Evolutionary conservation across 2,113 vertebrate genomes (phyloP).

Genomic region (Aleadryas rufinucha): DNA sequence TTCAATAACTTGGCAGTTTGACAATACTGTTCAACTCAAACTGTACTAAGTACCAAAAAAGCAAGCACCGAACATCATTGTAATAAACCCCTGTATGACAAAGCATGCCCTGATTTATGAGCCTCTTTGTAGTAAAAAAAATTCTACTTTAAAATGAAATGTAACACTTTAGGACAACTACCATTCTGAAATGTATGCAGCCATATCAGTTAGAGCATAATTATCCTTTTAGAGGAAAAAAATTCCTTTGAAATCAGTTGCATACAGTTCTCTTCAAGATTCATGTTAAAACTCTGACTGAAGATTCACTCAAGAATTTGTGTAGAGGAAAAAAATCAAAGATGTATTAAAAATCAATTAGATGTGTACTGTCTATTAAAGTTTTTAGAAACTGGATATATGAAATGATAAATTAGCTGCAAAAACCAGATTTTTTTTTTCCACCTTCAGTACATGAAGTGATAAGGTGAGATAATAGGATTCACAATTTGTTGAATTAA

Average conservation of each 20-base stretch:
- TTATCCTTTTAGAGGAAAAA: neutral
- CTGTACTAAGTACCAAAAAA: neutral
- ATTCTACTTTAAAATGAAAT: neutral
- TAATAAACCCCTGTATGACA: neutral
- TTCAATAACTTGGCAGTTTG: neutral
- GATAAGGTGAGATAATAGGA: neutral
- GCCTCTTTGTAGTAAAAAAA: neutral
- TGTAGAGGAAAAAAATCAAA: neutral
- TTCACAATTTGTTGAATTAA: neutral
- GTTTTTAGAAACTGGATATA: neutral
- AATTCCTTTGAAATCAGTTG: neutral
- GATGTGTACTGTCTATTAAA: neutral
- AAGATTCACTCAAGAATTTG: neutral
- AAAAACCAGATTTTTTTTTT: too few species aligned
- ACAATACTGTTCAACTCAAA: neutral
- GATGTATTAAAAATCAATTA: neutral
- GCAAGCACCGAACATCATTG: neutral
- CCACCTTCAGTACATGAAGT: neutral
- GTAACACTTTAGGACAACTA: neutral
- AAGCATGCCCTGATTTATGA: neutral
- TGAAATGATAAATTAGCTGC: neutral
- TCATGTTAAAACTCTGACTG: neutral
- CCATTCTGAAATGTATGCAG: neutral
- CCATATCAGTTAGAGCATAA: neutral
- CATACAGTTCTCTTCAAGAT: neutral